Conservation (phyloP, 2,113 vertebrate genomes). For the Misgurnus anguillicaudatus region DNA sequence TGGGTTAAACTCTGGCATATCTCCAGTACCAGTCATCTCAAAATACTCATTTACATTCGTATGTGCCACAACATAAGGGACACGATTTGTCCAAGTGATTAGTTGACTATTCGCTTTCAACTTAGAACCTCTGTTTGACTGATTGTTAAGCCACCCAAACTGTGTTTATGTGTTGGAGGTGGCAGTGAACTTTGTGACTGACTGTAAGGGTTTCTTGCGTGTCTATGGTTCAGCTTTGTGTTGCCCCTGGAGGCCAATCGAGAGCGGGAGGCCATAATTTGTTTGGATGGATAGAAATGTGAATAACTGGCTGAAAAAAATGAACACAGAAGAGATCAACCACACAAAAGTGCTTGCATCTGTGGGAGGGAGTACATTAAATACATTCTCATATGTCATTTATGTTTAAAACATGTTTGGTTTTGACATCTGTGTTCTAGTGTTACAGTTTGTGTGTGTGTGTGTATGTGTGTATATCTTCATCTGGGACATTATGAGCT, state of each 20-base stretch:
- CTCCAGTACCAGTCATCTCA: constrained; percentile 39
- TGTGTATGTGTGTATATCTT: constrained; percentile 31
- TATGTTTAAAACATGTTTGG: constrained; percentile 42
- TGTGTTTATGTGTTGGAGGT: no score
- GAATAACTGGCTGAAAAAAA: constrained; percentile 69
- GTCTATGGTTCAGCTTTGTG: constrained; percentile 42
- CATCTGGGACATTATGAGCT: constrained; percentile 50
- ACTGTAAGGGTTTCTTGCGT: constrained; percentile 53
- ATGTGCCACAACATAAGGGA: not conserved
- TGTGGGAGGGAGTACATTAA: not conserved
- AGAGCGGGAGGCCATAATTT: constrained; percentile 59
- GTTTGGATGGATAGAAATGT: constrained; percentile 61
- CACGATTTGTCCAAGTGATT: not conserved
- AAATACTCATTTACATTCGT: constrained; percentile 39
- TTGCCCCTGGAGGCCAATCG: constrained; percentile 45
- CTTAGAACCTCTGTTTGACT: no score
- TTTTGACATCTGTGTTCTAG: constrained; percentile 49
- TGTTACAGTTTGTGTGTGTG: constrained; percentile 23
- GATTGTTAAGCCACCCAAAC: no score
- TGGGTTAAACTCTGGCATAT: constrained; percentile 51
- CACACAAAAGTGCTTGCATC: constrained; percentile 38
- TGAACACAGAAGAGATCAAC: constrained; percentile 62
- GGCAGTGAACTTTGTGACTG: not conserved
- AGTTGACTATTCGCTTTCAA: no score
- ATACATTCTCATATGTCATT: constrained; percentile 19